A percentile compares a stretch with the other conserved stretches of the same genome.
Conservation (phyloP, 2,888 invertebrate genomes). For the Temnothorax unifasciatus region DNA sequence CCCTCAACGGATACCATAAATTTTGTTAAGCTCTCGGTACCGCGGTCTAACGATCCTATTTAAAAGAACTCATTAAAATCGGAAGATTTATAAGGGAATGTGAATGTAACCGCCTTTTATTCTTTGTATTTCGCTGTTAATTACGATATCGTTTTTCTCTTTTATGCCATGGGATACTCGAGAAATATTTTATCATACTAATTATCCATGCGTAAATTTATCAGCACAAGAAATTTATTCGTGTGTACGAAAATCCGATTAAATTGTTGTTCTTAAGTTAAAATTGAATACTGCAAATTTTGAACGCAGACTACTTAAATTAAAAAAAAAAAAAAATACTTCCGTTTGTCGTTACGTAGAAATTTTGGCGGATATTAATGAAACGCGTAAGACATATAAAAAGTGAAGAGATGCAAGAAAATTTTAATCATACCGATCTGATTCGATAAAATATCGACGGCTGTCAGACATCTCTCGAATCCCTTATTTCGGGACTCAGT, state of each 20-base stretch:
- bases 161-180: not conserved
- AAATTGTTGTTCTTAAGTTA: not conserved
- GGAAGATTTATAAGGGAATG: slow-evolving; percentile 36
- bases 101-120: slow-evolving; percentile 27
- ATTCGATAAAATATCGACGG: not conserved
- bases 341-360: not conserved
- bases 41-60: slow-evolving; percentile 32
- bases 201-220: slow-evolving; percentile 11
- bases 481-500: slow-evolving; percentile 38
- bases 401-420: not conserved
- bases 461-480: slow-evolving; percentile 34
- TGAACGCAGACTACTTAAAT: not conserved
- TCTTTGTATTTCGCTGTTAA: slow-evolving; percentile 15
- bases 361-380: not conserved
- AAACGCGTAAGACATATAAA: not conserved
- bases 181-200: slow-evolving; percentile 11
- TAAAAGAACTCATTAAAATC: slow-evolving; percentile 39
- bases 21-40: slow-evolving; percentile 36
- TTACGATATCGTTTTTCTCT: not conserved
- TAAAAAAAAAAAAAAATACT: not conserved
- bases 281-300: not conserved
- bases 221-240: not conserved
- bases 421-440: slow-evolving; percentile 3
- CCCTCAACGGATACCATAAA: slow-evolving; percentile 45
- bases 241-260: not conserved